Conservation (phyloP, 2,888 invertebrate genomes). For the Dicyrtoma fusca region DNA sequence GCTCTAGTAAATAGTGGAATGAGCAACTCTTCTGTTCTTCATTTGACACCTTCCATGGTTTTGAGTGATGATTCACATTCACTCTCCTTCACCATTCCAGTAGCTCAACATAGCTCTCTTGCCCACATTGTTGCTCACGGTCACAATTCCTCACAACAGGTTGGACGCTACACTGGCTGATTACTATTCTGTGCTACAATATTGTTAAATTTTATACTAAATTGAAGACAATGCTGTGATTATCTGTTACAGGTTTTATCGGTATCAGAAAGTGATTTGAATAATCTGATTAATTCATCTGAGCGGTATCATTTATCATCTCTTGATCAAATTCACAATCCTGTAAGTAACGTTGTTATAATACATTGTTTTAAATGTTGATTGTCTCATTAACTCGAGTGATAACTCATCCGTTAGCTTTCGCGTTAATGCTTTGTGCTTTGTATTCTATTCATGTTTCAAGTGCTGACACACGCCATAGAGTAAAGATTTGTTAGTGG, state of each 20-base stretch:
- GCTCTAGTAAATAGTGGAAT: constrained; percentile 13
- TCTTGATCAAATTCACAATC: constrained; percentile 23
- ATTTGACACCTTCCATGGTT: constrained; percentile 37
- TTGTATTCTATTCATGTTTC: too few relatives aligned
- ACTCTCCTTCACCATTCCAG: constrained; percentile 41
- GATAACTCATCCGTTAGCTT: too few relatives aligned
- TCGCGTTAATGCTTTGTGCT: too few relatives aligned
- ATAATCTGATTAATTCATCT: constrained; percentile 29
- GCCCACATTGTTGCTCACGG: constrained; percentile 33
- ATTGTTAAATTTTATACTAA: neutral
- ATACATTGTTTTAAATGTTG: neutral
- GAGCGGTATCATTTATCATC: constrained; percentile 41
- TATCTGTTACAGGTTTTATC: constrained; percentile 29
- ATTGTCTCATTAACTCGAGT: too few relatives aligned
- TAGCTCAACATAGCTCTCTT: constrained; percentile 34
- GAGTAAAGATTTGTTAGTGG: neutral
- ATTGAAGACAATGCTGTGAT: neutral
- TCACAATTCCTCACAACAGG: constrained; percentile 16
- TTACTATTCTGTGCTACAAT: too few relatives aligned
- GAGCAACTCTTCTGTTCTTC: constrained; percentile 20
- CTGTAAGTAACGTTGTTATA: constrained; percentile 35
- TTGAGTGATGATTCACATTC: constrained; percentile 37
- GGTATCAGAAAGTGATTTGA: constrained; percentile 40
- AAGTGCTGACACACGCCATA: neutral
- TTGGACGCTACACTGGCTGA: neutral